Base-by-base conservation (phyloP, 1,140 invertebrate species). In the Elymnias hypermnestra region DNA sequence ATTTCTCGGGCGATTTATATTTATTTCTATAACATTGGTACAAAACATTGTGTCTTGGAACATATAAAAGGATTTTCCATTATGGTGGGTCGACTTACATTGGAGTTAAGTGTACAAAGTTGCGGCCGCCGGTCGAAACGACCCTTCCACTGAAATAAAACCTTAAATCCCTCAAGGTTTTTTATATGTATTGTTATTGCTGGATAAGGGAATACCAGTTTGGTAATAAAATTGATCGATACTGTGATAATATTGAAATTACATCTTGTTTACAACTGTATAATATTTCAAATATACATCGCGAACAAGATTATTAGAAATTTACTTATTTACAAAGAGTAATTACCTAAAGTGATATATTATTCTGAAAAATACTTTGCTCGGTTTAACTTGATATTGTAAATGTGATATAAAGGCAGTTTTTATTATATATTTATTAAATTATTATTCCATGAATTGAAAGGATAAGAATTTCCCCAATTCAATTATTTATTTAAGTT, bases 41-140 rank as follows among this genome's bases (percentile, higher is more conserved):
- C 57, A 63, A 66, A 63, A 67, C 62, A 63, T 59, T 52, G 52
- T 59, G 47, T 58, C 28, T 42, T 50, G 43, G 25, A 40, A 49
- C 59, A 66, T 63, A 72, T 66, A 63, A 72, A 63, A 57, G 56
- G 48, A 57, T 65, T 70, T 70, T 59, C 64, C 63, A 66, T 69
- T 66, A 65, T 57, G 57, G 38, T 52, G 57, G 48, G 60, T 57
- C 59, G 61, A 70, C 60, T 69, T 69, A 61, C 45, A 52, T 39
- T 48, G 49, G 45, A 57, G 57, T 48, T 62, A 56, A 63, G 55
- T 60, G 57, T 60, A 66, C 60, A 63, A 71, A 69, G 60, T 69
- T 64, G 63, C 48, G 55, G 55, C 40, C 63, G 56, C 42, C 54
- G 65, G 49, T 60, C 61, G 43, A 41, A 56, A 45, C 59, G 43